A percentile compares a stretch with the other conserved stretches of the same genome.
Evolutionary conservation across 1,140 invertebrate genomes (phyloP).

Genomic region (Meteorus sp.): DNA sequence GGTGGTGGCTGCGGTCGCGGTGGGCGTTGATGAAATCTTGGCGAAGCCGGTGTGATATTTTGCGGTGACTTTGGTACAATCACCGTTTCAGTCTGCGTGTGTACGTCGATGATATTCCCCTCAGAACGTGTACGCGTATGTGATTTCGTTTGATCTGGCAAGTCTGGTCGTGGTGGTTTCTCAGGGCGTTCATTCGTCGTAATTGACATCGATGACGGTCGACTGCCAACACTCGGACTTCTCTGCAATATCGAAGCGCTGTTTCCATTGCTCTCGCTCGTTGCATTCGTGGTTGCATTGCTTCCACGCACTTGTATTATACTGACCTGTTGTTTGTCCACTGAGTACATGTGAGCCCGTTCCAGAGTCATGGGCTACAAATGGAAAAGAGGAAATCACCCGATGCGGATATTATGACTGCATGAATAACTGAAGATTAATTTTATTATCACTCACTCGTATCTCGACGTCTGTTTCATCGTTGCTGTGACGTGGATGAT

Average conservation of each 20-base stretch:
- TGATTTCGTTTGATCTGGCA: conserved; percentile 46
- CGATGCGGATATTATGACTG: background rate
- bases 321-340: conserved; percentile 72
- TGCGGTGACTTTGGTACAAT: conserved; percentile 44
- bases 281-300: conserved; percentile 29
- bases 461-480: conserved; percentile 51
- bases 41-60: conserved; percentile 46
- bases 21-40: conserved; percentile 49
- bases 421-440: background rate
- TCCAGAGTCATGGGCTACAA: conserved; percentile 61
- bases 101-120: conserved; percentile 59
- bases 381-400: background rate
- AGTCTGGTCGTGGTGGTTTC: conserved; percentile 53
- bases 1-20: conserved; percentile 57
- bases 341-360: conserved; percentile 68
- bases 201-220: conserved; percentile 51
- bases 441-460: conserved; percentile 54
- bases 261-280: conserved; percentile 50
- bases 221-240: conserved; percentile 54
- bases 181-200: conserved; percentile 52
- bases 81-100: conserved; percentile 47
- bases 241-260: conserved; percentile 54
- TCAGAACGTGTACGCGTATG: conserved; percentile 58
- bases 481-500: conserved; percentile 47
- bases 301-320: conserved; percentile 65